Evolutionary conservation across 37 sponge, comb jelly and placozoan genomes (phyloP), one percentile per base, ranked within the genome.

Genomic region (Cladorhizidae sp.): DNA sequence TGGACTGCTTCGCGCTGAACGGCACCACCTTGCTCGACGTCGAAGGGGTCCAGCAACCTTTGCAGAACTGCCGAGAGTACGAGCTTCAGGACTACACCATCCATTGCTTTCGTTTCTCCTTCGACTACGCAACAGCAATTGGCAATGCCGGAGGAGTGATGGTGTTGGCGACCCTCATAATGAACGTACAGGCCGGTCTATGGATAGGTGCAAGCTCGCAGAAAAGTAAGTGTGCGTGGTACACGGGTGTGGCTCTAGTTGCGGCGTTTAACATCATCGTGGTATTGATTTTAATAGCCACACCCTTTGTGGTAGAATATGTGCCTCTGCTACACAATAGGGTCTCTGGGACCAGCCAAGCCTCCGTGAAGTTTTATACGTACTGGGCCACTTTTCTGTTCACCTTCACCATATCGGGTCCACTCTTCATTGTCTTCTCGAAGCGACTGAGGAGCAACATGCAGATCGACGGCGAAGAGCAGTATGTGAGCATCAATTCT

Each of bases 101-200:
- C 15, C 38, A 22, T 28, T 82, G 83, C 33, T 82, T 51, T 65
- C 14, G 58, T 37, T 82, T 82, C 29, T 28, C 40, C 6, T 64
- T 82, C 52, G 63, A 64, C 52, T 73, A 72, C 33, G 74, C 62
- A 0, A 38, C 36, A n/a, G 83, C 83, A 5, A 64, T 82, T 0
- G 74, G 83, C 2, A 45, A 73, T 38, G 73, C 73, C 20, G 83
- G 83, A 5, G 83, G 83, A 9, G 74, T 82, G 52, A 62, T 82
- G 52, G 74, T 73, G 0, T 64, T 82, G 28, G 74, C 83, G 0
- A 31, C 74, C 7, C 51, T 74, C 3, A 54, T 72, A 9, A 73
- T 82, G 73, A 82, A 82, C 52, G 22, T 82, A 28, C 73, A 82
- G 35, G 80, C 80, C 32, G 80, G 80, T 37, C 55, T 79, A 40